phyloP scores from a whole-genome alignment of 2,797 vertebrate genomes.

The Peromyscus melanophrys region DNA sequence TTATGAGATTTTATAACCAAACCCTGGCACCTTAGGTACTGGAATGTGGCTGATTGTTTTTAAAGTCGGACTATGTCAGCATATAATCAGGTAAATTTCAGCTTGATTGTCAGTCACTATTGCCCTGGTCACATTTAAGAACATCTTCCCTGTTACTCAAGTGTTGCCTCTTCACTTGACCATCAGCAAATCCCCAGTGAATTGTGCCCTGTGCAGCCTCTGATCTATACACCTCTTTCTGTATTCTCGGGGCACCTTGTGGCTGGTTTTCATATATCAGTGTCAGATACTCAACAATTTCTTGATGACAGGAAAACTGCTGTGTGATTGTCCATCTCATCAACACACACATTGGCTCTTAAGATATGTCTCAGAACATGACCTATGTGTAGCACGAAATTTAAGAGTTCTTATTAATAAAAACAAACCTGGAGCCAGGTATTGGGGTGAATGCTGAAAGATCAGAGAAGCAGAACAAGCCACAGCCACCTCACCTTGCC shows the following conservation, averaged over 20 bases:
- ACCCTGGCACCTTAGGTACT: background rate
- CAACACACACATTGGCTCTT: background rate
- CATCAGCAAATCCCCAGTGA: background rate
- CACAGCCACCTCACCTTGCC: too few species aligned
- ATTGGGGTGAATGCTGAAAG: too few species aligned
- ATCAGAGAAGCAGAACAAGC: too few species aligned
- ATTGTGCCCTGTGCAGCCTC: background rate
- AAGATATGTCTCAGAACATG: background rate
- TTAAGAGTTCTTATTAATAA: too few species aligned
- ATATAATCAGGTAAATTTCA: background rate
- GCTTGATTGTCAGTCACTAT: background rate
- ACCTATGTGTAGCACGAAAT: too few species aligned
- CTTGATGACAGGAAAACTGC: slow-evolving; percentile 19
- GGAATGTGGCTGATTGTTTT: background rate
- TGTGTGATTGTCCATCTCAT: background rate
- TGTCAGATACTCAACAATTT: background rate
- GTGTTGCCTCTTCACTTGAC: background rate
- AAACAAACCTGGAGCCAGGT: too few species aligned
- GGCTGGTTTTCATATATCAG: background rate
- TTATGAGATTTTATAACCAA: background rate
- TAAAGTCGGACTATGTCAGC: background rate
- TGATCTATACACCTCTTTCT: background rate
- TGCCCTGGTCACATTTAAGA: background rate
- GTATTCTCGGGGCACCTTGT: background rate
- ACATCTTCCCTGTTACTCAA: background rate